Evolutionary conservation across 2,888 invertebrate genomes (phyloP).

Genomic region (Synergus gifuensis): DNA sequence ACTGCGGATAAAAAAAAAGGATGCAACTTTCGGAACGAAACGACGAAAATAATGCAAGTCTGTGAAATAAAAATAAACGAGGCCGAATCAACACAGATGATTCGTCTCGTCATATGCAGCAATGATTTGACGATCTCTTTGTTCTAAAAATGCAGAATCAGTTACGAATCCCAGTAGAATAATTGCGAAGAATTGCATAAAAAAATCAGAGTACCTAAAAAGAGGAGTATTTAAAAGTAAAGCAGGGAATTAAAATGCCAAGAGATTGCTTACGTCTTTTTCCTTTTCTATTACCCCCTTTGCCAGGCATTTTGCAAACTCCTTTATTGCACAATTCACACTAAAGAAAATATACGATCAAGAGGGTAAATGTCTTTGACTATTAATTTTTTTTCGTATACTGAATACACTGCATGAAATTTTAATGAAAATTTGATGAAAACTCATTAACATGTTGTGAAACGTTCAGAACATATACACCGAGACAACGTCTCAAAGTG

Average conservation of each 20-base stretch:
- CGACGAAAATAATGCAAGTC: slow-evolving; percentile 35
- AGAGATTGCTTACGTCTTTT: slow-evolving; percentile 82
- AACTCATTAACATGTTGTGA: slow-evolving; percentile 84
- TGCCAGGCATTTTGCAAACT: slow-evolving; percentile 83
- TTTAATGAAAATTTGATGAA: slow-evolving; percentile 84
- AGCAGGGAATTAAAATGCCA: not conserved
- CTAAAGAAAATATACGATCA: slow-evolving; percentile 85
- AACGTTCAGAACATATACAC: slow-evolving; percentile 73
- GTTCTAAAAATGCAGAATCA: not conserved
- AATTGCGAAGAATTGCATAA: not conserved
- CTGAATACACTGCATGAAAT: slow-evolving; percentile 86
- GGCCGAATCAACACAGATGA: slow-evolving; percentile 43
- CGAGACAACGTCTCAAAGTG: slow-evolving; percentile 76
- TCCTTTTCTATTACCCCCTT: slow-evolving; percentile 85
- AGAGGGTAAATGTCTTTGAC: slow-evolving; percentile 88
- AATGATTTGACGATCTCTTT: not conserved
- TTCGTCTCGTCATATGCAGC: slow-evolving; percentile 19
- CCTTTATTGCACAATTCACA: slow-evolving; percentile 80
- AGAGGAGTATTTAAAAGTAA: not conserved
- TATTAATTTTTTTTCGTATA: slow-evolving; percentile 85
- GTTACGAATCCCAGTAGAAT: not conserved
- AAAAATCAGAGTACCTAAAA: not conserved
- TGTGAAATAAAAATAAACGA: slow-evolving; percentile 57
- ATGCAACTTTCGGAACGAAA: not conserved
- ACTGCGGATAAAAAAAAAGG: not conserved